Conservation (phyloP, 2,888 invertebrate species). For the Hermaeophaga mercurialis region DNA sequence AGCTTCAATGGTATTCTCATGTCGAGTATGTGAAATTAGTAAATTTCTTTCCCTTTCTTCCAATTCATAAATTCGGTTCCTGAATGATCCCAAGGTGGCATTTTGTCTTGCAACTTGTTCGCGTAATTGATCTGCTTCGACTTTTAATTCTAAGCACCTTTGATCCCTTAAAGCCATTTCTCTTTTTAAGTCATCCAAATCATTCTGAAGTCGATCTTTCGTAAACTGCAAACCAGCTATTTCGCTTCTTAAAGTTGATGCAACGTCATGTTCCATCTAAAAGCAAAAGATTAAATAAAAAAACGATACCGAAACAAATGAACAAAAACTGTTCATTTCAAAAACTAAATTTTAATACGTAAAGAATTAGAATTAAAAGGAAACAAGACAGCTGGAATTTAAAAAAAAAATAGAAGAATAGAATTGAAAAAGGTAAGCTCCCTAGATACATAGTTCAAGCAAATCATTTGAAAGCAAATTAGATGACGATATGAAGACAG, state of each 20-base stretch:
- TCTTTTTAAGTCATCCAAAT: slow-evolving; percentile 70
- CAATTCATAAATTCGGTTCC: slow-evolving; percentile 77
- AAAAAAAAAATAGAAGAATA: too few relatives aligned
- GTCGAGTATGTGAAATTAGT: slow-evolving; percentile 64
- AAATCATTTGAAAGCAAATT: too few relatives aligned
- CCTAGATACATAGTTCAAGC: too few relatives aligned
- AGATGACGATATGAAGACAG: too few relatives aligned
- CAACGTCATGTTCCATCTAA: slow-evolving; percentile 65
- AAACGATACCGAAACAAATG: too few relatives aligned
- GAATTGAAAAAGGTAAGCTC: too few relatives aligned
- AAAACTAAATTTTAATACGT: too few relatives aligned
- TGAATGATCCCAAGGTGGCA: slow-evolving; percentile 78
- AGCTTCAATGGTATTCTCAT: slow-evolving; percentile 74
- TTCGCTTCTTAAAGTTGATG: slow-evolving; percentile 80
- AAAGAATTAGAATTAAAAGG: too few relatives aligned
- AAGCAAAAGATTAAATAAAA: slow-evolving; percentile 33
- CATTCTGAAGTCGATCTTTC: slow-evolving; percentile 76
- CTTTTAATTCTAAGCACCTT: slow-evolving; percentile 75
- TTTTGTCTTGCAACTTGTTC: slow-evolving; percentile 85
- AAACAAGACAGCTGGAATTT: too few relatives aligned
- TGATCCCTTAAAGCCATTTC: slow-evolving; percentile 74
- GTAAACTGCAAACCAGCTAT: slow-evolving; percentile 84
- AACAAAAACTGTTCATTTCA: too few relatives aligned
- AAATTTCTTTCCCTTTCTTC: slow-evolving; percentile 78
- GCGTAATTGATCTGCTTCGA: slow-evolving; percentile 77